phyloP scores from a whole-genome alignment of 1,140 invertebrate genomes.

The Pinna nobilis region DNA sequence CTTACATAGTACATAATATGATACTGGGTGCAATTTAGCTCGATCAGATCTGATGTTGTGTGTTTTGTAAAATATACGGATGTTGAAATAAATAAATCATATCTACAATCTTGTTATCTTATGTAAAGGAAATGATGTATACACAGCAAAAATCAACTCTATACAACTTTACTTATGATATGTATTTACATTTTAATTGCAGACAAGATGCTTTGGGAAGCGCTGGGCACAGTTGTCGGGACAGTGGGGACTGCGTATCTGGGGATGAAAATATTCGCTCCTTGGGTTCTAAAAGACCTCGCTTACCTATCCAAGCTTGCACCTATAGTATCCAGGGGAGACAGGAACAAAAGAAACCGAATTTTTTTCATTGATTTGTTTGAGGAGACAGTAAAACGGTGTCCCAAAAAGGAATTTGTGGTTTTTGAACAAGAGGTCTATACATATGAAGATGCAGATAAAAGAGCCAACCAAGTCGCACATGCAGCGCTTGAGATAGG shows the following conservation, averaged over 20 bases:
- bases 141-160: too few species aligned
- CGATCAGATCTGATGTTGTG: too few species aligned
- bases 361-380: conserved; percentile 19
- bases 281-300: conserved; percentile 17
- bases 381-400: conserved; percentile 21
- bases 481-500: conserved; percentile 12
- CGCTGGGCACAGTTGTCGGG: conserved; percentile 26
- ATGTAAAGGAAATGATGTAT: too few species aligned
- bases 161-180: too few species aligned
- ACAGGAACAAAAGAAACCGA: background rate
- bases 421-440: conserved; percentile 8
- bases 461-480: conserved; percentile 27
- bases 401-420: conserved; percentile 13
- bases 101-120: too few species aligned
- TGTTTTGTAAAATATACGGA: too few species aligned
- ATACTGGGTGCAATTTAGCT: too few species aligned
- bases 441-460: conserved; percentile 10
- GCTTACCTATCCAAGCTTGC: background rate
- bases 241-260: conserved; percentile 3
- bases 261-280: conserved; percentile 21
- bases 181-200: too few species aligned
- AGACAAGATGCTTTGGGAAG: too few species aligned
- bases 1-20: too few species aligned
- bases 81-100: too few species aligned
- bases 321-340: background rate